Base-by-base conservation (phyloP, 2,888 invertebrate species). In the Tyria jacobaeae region DNA sequence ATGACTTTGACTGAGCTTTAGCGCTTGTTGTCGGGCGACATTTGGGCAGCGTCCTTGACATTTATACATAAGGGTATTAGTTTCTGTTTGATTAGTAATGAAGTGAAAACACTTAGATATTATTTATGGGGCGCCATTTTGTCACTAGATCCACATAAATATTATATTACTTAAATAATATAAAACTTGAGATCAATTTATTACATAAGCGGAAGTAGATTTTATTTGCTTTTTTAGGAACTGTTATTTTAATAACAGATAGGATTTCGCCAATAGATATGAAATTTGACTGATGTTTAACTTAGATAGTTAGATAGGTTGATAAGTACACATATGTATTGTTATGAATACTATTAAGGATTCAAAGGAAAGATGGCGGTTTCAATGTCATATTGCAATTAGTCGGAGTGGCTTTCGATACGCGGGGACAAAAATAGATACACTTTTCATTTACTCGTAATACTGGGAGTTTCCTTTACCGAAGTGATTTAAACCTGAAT, bases 341-440 rank as follows among this genome's bases (percentile, higher is more conserved):
- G 9, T 54, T 65, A 68, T 70, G 57, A 37, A 67, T 68, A 75
- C 57, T 61, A 25, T 55, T 47, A 35, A 25, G 53, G 48, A 56
- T 56, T 57, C 59, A 51, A 39, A 41, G 56, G 35, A 51, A 57
- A 52, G 27, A 15, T 66, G 63, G 60, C 50, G 49, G 34, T 61
- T 62, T 65, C 76, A 76, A 74, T 74, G 75, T 51, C 76, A 74
- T 57, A 57, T 54, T 35, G 61, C 65, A 74, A 76, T 76, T 76
- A 76, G 65, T 27, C 54, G n/a, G 50, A 76, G 74, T 72, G 64
- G 52, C 53, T 74, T 64, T 70, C 76, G 68, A 72, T 72, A 72
- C 9, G 47, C 41, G 44, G 60, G 3, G 55, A 60, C 58, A n/a
- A 60, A 71, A 71, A 75, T 73, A 76, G 66, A 51, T 62, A 48